These are phyloP conservation scores for Syngnathus scovelli DNA, from an alignment of 2,113 vertebrate genomes.

Conservation along the genomic window DNA sequence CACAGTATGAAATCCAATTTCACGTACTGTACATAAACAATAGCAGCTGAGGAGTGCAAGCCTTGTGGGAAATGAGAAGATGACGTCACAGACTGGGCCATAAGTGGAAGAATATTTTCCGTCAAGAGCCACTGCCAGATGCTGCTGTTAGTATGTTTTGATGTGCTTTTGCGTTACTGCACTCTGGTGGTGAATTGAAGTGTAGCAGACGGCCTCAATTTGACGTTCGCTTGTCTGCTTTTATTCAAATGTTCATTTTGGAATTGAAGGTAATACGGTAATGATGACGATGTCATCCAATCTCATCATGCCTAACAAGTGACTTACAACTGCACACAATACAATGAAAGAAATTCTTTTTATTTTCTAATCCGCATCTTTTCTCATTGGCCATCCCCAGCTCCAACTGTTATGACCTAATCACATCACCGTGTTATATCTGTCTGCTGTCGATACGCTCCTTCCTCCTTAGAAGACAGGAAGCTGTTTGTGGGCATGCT, in stretches of 20 bases:
- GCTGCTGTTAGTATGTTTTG: conserved; percentile 40
- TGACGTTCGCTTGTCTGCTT: too few relatives aligned
- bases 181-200: conserved; percentile 48
- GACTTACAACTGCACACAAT: too few relatives aligned
- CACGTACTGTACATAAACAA: not conserved
- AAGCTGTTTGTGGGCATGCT: conserved; percentile 98
- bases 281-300: too few relatives aligned
- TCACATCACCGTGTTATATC: conserved; percentile 14
- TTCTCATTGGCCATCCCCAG: not conserved
- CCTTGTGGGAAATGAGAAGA: conserved; percentile 27
- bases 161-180: conserved; percentile 34
- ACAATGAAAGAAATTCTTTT: too few relatives aligned
- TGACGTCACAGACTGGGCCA: conserved; percentile 35
- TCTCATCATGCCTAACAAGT: too few relatives aligned
- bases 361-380: too few relatives aligned
- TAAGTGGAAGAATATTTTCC: conserved; percentile 50
- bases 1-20: not conserved
- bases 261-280: too few relatives aligned
- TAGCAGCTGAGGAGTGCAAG: not conserved
- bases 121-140: conserved; percentile 55
- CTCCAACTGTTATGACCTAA: conserved; percentile 11
- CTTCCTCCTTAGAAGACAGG: conserved; percentile 87
- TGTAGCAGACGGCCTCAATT: conserved; percentile 15
- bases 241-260: too few relatives aligned
- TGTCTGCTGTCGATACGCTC: conserved; percentile 33